Base-by-base conservation (phyloP, 1,140 invertebrate genomes). In the Acromyrmex echinatior region DNA sequence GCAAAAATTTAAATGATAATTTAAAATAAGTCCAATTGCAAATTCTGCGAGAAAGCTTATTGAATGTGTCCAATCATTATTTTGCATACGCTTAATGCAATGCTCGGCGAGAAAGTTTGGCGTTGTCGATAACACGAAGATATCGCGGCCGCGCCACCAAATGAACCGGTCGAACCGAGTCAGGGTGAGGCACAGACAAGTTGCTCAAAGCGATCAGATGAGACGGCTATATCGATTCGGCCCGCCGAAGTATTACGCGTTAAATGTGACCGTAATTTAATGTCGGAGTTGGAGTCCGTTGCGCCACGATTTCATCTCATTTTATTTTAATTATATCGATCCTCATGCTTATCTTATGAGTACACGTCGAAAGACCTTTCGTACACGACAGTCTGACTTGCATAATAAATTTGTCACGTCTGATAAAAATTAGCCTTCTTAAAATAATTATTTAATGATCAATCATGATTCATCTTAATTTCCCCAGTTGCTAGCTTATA, bases 81-180 rank as follows among this genome's bases (percentile, higher is more conserved):
- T n/a, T 66, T 51, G 65, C 53, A 2, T 10, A 62, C 35, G 45
- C 71, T 89, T 89, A 89, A 90, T n/a, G 39, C 58, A 51, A n/a
- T 60, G 68, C 63, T 58, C 31, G 28, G 66, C 49, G 88, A 89
- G 89, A 90, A 90, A 90, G 89, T 90, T 74, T 16, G 89, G 31
- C 14, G 70, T 81, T 49, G 88, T 71, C 62, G 84, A 86, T 70
- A 58, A 16, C 58, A 68, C 70, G 63, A 60, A 68, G 82, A 90
- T 81, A 89, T 76, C 88, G 77, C 77, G 65, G 81, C 60, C 80
- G 71, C 62, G 31, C n/a, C 58, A 28, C 79, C 35, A 84, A 87
- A 87, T 79, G 89, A 70, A 90, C 89, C 89, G 89, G 89, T 90
- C 80, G 82, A n/a, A 60, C 49, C 82, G 86, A 77, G 77, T 81